These are phyloP conservation scores for Acronicta psi DNA, from an alignment of 2,888 invertebrate genomes.

Conservation along the genomic window DNA sequence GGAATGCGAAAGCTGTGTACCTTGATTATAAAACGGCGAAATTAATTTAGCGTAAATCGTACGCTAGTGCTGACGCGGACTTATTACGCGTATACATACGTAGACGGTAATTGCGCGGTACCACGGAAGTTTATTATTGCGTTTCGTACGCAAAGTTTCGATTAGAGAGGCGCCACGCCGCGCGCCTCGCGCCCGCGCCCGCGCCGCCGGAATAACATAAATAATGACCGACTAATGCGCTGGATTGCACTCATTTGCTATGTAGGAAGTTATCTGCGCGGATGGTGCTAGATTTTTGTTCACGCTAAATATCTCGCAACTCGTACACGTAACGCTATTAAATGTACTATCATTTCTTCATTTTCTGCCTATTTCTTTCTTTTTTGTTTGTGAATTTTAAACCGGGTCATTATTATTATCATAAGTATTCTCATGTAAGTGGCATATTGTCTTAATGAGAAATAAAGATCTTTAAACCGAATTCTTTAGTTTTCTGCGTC, in stretches of 20 bases:
- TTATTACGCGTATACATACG: conserved; percentile 53
- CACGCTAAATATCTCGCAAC: conserved; percentile 6
- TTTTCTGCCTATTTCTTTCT: too few relatives aligned
- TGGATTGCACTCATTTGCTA: conserved; percentile 72
- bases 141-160: conserved; percentile 76
- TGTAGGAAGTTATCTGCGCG: conserved; percentile 63
- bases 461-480: too few relatives aligned
- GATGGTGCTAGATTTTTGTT: conserved; percentile 52
- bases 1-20: conserved; percentile 12
- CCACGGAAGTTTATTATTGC: conserved; percentile 81
- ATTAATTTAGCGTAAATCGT: conserved; percentile 52
- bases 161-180: conserved; percentile 70
- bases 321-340: too few relatives aligned
- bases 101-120: conserved; percentile 72
- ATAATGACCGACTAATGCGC: conserved; percentile 70
- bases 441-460: too few relatives aligned
- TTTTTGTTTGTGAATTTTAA: too few relatives aligned
- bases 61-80: conserved; percentile 45
- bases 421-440: too few relatives aligned
- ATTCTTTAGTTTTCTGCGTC: too few relatives aligned
- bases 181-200: conserved; percentile 15
- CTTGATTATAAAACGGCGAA: conserved; percentile 47
- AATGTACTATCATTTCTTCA: too few relatives aligned
- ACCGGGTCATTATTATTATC: too few relatives aligned
- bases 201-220: conserved; percentile 67